Percentiles rank a stretch among this genome's conserved stretches.
Evolutionary conservation across 2,888 invertebrate species (phyloP).

Genomic region (Eumerus sabulonum): DNA sequence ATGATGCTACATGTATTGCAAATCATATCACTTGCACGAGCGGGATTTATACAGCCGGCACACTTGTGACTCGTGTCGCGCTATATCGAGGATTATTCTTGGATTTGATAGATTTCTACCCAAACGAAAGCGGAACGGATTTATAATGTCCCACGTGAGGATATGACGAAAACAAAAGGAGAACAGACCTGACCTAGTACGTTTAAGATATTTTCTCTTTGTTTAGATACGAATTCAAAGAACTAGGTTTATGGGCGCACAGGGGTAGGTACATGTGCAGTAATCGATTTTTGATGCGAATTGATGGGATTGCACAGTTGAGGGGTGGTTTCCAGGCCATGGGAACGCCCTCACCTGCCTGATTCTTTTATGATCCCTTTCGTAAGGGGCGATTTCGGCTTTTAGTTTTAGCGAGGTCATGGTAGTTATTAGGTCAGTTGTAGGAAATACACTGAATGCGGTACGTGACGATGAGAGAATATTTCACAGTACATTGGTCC

Average conservation of each 20-base stretch:
- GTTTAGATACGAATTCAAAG: slow-evolving; percentile 21
- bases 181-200: slow-evolving; percentile 53
- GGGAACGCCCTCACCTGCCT: slow-evolving; percentile 54
- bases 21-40: slow-evolving; percentile 55
- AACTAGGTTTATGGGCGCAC: slow-evolving; percentile 17
- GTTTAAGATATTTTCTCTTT: slow-evolving; percentile 17
- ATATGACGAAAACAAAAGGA: slow-evolving; percentile 9
- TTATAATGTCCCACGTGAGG: slow-evolving; percentile 42
- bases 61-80: slow-evolving; percentile 60
- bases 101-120: slow-evolving; percentile 44
- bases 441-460: slow-evolving; percentile 31
- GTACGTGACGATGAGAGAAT: slow-evolving; percentile 1
- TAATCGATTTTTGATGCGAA: slow-evolving; percentile 43
- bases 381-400: slow-evolving; percentile 11
- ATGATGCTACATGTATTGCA: slow-evolving; percentile 40
- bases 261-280: slow-evolving; percentile 4
- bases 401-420: slow-evolving; percentile 33
- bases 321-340: slow-evolving; percentile 2
- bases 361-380: not conserved
- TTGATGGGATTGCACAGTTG: slow-evolving; percentile 9
- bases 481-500: slow-evolving; percentile 10
- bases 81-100: slow-evolving; percentile 59
- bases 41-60: slow-evolving; percentile 22
- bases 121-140: slow-evolving; percentile 37
- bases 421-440: slow-evolving; percentile 62